Conservation (phyloP, 2,797 vertebrate genomes). For the Craterocephalus amniculus region DNA sequence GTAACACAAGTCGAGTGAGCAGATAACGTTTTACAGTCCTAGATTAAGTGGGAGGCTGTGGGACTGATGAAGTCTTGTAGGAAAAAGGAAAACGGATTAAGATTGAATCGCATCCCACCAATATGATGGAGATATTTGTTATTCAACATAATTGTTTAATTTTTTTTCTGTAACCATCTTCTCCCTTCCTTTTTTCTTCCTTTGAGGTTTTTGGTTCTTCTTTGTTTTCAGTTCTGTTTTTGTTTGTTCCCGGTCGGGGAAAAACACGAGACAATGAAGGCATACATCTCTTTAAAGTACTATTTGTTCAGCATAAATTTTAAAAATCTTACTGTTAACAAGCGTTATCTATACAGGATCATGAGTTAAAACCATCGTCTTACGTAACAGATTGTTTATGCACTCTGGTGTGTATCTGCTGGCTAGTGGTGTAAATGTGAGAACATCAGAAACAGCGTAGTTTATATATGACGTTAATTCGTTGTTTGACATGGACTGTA, state of each 20-base stretch:
- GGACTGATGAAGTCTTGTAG: not conserved
- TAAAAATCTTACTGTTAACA: not conserved
- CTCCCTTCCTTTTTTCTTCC: not conserved
- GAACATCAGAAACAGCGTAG: not conserved
- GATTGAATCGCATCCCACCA: not conserved
- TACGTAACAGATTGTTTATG: conserved; percentile 40
- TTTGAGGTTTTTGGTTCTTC: not conserved
- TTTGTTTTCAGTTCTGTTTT: not conserved
- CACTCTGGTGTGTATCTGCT: conserved; percentile 9
- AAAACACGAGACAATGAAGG: not conserved
- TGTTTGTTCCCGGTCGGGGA: not conserved
- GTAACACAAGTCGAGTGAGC: not conserved
- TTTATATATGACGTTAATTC: not conserved
- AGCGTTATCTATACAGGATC: not conserved
- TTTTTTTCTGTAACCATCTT: not conserved
- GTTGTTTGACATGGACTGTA: no score
- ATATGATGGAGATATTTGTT: not conserved
- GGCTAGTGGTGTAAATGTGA: conserved; percentile 4
- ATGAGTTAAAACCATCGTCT: conserved; percentile 28
- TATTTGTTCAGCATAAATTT: not conserved
- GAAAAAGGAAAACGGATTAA: not conserved
- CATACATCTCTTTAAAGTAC: not conserved
- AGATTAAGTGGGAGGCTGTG: conserved; percentile 6
- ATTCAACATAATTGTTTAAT: not conserved
- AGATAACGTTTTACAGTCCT: not conserved